These are phyloP conservation scores for Aleadryas rufinucha DNA, from an alignment of 2,113 vertebrate genomes.

Conservation along the genomic window DNA sequence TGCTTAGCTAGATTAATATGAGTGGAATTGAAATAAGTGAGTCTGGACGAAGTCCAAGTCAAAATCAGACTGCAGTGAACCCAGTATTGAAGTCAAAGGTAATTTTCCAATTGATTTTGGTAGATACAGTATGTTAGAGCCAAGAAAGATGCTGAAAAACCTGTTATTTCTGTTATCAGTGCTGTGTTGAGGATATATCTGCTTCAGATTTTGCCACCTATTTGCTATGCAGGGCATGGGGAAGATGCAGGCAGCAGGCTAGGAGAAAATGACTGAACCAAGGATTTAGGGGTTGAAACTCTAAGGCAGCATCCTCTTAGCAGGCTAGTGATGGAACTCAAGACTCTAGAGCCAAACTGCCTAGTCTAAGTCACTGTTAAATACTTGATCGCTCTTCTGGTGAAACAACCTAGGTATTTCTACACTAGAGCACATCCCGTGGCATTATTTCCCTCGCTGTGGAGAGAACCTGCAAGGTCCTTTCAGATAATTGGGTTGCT, in stretches of 20 bases:
- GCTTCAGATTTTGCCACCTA: not conserved
- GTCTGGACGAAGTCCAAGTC: not conserved
- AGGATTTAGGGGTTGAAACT: not conserved
- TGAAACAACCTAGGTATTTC: not conserved
- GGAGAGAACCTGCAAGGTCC: not conserved
- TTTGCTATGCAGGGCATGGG: fast-evolving
- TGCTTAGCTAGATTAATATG: not conserved
- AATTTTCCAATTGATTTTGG: not conserved
- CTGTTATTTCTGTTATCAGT: not conserved
- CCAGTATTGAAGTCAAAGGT: not conserved
- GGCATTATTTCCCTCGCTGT: not conserved
- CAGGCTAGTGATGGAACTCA: not conserved
- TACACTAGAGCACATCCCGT: not conserved
- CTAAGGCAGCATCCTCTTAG: not conserved
- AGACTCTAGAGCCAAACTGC: not conserved
- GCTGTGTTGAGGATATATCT: not conserved
- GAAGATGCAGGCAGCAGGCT: not conserved
- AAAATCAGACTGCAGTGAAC: not conserved
- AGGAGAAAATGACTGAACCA: not conserved
- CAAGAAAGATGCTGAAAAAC: not conserved
- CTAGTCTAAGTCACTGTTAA: not conserved
- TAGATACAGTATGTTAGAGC: not conserved
- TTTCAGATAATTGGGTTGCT: conserved; percentile 37
- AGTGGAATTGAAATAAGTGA: not conserved
- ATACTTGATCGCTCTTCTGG: not conserved